Conservation (phyloP, 1,140 invertebrate species). For the Drosophila gunungcola region DNA sequence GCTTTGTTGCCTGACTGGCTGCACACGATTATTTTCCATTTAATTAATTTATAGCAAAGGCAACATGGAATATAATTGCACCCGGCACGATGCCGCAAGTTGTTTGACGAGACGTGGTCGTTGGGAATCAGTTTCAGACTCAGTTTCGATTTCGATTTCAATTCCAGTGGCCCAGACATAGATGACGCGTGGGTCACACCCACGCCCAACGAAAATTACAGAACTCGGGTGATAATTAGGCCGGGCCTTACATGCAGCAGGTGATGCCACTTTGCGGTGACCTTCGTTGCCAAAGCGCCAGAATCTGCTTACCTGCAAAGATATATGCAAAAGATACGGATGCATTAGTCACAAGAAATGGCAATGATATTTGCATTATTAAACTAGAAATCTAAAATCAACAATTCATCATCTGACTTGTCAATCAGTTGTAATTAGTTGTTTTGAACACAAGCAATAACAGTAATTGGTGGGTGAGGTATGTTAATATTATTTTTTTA, state of each 20-base stretch:
- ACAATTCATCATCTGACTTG: conserved; percentile 20
- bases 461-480: background rate
- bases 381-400: conserved; percentile 14
- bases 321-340: conserved; percentile 28
- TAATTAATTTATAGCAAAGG: conserved; percentile 75
- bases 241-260: conserved; percentile 40
- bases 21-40: conserved; percentile 79
- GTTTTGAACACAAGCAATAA: background rate
- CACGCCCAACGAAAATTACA: conserved; percentile 24
- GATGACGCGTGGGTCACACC: conserved; percentile 66
- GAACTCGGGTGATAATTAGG: conserved; percentile 59
- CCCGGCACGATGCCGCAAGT: conserved; percentile 63
- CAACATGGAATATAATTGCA: conserved; percentile 69
- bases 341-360: conserved; percentile 46
- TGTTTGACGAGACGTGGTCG: conserved; percentile 29
- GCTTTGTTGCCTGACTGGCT: conserved; percentile 24
- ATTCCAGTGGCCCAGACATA: conserved; percentile 26
- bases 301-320: conserved; percentile 63
- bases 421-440: conserved; percentile 36
- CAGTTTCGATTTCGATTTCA: conserved; percentile 52
- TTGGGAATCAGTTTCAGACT: conserved; percentile 25
- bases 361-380: conserved; percentile 30
- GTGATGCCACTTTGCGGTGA: conserved; percentile 31
- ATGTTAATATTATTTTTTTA: too few species aligned
- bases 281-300: conserved; percentile 38